Evolutionary conservation across 2,888 invertebrate genomes (phyloP), one percentile per base, ranked within the genome.

Genomic region (Hypolimnas misippus): DNA sequence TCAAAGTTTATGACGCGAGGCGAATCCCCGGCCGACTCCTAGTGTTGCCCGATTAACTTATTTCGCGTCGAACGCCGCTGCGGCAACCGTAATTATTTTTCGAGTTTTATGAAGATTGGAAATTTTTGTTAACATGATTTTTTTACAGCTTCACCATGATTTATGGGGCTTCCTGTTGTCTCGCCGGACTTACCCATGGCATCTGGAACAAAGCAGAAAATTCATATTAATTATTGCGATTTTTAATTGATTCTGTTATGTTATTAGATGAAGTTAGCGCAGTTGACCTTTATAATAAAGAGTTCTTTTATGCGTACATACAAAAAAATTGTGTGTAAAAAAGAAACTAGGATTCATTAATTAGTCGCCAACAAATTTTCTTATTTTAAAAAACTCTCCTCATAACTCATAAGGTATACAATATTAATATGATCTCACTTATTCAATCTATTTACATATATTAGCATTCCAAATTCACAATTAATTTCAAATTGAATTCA

Each of bases 171-270:
- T 84, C 86, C 83, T 83, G 81, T 75, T 76, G 76, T 76, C 74
- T 76, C 71, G 66, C 67, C 64, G 64, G 65, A 94, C 95, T 95
- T 94, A 96, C 95, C 95, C 94, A 95, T 95, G 87, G 95, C 95
- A 93, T 95, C 95, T 96, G 95, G 82, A 95, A 95, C 94, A 95
- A 93, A 93, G 83, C 81, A 85, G 78, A 86, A 78, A 66, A 66
- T n/a, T 33, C 17, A 55, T 54, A 49, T 71, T 73, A 71, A 61
- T 68, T 57, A 38, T 52, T 55, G 51, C n/a, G 12, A 46, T 46
- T 46, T 46, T 46, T 21, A 12, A 21, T 25, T 25, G 3, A 46
- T n/a, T 4, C n/a, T 16, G 7, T 5, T 17, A 16, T 42, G 17
- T 14, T 16, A 7, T 40, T 40, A 1, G 7, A 2, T 14, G 6